These are phyloP conservation scores for Cataglyphis cursor DNA, from an alignment of 2,888 invertebrate genomes.

Conservation along the genomic window DNA sequence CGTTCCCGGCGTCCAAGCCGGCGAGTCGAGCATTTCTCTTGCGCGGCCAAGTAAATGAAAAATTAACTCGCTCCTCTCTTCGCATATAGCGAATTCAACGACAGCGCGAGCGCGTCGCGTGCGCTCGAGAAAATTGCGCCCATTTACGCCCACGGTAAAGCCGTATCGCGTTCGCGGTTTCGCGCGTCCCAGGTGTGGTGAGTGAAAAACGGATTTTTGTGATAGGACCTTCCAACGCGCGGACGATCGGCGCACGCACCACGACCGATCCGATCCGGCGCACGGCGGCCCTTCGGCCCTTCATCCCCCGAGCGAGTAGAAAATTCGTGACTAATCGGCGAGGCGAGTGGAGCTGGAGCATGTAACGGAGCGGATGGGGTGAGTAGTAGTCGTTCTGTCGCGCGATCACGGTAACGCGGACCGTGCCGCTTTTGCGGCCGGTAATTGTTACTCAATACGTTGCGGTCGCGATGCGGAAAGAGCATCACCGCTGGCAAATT, in stretches of 20 bases:
- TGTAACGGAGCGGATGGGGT: slow-evolving; percentile 43
- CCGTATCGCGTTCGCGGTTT: slow-evolving; percentile 10
- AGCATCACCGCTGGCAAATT: slow-evolving; percentile 27
- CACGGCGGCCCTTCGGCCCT: slow-evolving; percentile 8
- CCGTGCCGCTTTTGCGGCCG: slow-evolving; percentile 41
- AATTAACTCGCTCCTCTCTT: slow-evolving; percentile 12
- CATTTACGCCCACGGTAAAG: slow-evolving; percentile 6
- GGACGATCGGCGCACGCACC: slow-evolving; percentile 13
- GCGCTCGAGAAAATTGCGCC: slow-evolving; percentile 16
- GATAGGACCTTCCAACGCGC: slow-evolving; percentile 31
- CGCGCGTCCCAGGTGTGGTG: slow-evolving; percentile 60
- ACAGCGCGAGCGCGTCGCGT: slow-evolving; percentile 32
- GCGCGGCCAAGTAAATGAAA: slow-evolving; percentile 39
- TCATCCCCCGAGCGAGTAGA: slow-evolving; percentile 16
- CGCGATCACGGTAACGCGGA: slow-evolving; percentile 16
- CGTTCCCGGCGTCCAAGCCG: slow-evolving; percentile 40
- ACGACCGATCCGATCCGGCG: slow-evolving; percentile 29
- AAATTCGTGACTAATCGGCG: slow-evolving; percentile 36
- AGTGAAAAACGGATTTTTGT: slow-evolving; percentile 60
- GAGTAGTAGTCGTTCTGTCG: slow-evolving; percentile 27
- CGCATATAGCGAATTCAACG: slow-evolving; percentile 30
- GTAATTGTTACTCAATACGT: slow-evolving; percentile 47
- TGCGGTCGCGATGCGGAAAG: slow-evolving; percentile 21
- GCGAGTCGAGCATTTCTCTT: slow-evolving; percentile 55
- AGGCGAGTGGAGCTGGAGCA: slow-evolving; percentile 38